Evolutionary conservation across 30 jellyfish, hydroid and myxozoan species (phyloP).

Genomic region (Clytia hemisphaerica): DNA sequence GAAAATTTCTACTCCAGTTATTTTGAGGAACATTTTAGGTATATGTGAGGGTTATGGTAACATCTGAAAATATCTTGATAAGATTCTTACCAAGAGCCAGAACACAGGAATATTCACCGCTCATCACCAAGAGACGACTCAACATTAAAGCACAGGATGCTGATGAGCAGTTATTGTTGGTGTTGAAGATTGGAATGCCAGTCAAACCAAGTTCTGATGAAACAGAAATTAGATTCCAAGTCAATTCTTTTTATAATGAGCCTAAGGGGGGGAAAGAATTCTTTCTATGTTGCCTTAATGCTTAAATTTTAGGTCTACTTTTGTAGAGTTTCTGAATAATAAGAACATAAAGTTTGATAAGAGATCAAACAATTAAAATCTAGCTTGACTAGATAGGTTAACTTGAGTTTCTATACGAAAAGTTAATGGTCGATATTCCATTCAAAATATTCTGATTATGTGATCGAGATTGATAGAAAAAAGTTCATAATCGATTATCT

Average conservation of each 20-base stretch:
- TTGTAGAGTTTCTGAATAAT: neutral
- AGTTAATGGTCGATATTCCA: no score
- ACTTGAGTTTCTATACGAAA: no score
- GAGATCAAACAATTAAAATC: no score
- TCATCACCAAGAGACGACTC: conserved; percentile 70
- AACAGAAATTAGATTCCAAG: neutral
- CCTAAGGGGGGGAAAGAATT: no score
- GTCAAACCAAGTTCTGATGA: conserved; percentile 88
- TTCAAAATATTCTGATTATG: no score
- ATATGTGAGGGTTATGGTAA: neutral
- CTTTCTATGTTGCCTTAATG: neutral
- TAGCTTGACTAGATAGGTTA: no score
- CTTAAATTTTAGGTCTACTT: neutral
- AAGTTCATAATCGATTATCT: no score
- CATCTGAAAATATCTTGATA: neutral
- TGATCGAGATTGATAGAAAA: no score
- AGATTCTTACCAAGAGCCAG: conserved; percentile 70
- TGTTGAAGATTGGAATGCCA: conserved; percentile 96
- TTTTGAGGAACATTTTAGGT: neutral
- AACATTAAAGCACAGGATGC: conserved; percentile 97
- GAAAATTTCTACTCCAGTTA: neutral
- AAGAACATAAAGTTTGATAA: no score
- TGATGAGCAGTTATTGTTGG: conserved; percentile 92
- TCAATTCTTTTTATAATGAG: no score
- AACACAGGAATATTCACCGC: conserved; percentile 87